These are phyloP conservation scores for Drosophila emarginata DNA, from an alignment of 2,888 invertebrate genomes.

Conservation along the genomic window DNA sequence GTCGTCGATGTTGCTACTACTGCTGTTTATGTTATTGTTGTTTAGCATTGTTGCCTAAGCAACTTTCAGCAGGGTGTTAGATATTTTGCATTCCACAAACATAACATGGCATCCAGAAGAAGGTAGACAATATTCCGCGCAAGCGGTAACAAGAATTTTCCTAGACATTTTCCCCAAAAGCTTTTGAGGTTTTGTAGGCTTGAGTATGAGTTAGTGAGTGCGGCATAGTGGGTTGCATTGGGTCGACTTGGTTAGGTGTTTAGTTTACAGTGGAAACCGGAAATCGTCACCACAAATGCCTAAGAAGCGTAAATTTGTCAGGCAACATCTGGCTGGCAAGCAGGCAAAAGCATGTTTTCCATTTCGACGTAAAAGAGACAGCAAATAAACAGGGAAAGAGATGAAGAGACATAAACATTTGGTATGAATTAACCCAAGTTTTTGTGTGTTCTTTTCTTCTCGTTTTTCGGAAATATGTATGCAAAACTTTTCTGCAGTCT, in stretches of 20 bases:
- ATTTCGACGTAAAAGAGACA: slow-evolving; percentile 39
- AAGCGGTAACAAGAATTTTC: slow-evolving; percentile 54
- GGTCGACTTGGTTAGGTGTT: slow-evolving; percentile 7
- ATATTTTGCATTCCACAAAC: slow-evolving; percentile 63
- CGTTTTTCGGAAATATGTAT: slow-evolving; percentile 52
- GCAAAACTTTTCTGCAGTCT: slow-evolving; percentile 44
- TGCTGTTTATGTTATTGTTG: background rate
- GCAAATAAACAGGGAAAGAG: background rate
- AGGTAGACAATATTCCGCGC: slow-evolving; percentile 39
- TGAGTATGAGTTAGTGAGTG: background rate
- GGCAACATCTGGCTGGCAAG: slow-evolving; percentile 47
- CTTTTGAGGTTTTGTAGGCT: slow-evolving; percentile 63
- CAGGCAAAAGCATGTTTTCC: slow-evolving; percentile 58
- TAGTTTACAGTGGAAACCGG: slow-evolving; percentile 39
- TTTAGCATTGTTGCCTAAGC: slow-evolving; percentile 1
- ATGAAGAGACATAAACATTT: slow-evolving; percentile 10
- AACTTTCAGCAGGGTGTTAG: slow-evolving; percentile 40
- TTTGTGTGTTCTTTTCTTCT: slow-evolving; percentile 20
- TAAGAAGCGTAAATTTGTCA: slow-evolving; percentile 68
- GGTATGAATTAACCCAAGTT: slow-evolving; percentile 64
- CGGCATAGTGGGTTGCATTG: background rate
- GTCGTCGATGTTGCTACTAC: no score
- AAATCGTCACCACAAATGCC: slow-evolving; percentile 68
- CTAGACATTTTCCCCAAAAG: slow-evolving; percentile 51
- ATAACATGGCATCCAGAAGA: slow-evolving; percentile 47